A percentile compares a stretch with the other conserved stretches of the same genome.
Conservation (phyloP, 2,888 invertebrate species). For the Dicyrtoma fusca region DNA sequence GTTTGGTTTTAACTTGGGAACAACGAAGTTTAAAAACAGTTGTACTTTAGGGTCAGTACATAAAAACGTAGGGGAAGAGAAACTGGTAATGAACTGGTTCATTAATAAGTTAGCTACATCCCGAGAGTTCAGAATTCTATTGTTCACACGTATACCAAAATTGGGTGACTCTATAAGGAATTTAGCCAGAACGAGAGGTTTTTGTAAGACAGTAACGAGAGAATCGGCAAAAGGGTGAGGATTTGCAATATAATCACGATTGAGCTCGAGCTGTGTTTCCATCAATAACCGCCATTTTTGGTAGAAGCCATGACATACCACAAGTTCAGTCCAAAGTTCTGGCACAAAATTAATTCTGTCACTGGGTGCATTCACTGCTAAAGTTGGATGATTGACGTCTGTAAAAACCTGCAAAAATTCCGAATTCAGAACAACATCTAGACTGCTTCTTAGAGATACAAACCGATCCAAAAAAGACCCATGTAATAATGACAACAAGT, state of each 20-base stretch:
- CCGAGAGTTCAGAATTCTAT: slow-evolving; percentile 7
- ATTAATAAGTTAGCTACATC: slow-evolving; percentile 15
- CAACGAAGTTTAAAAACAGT: slow-evolving; percentile 25
- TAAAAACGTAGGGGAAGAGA: not conserved
- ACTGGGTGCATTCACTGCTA: not conserved
- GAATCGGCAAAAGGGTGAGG: slow-evolving; percentile 31
- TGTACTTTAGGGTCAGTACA: slow-evolving; percentile 19
- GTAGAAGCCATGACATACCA: slow-evolving; percentile 39
- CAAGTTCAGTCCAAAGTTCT: slow-evolving; percentile 33
- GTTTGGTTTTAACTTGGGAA: slow-evolving; percentile 20
- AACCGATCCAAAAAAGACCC: no score
- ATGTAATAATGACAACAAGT: no score
- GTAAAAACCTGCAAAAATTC: slow-evolving; percentile 27
- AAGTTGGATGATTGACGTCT: slow-evolving; percentile 13
- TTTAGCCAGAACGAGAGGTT: slow-evolving; percentile 29
- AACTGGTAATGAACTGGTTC: slow-evolving; percentile 24
- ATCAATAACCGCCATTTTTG: slow-evolving; percentile 40
- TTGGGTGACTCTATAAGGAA: not conserved
- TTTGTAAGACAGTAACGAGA: slow-evolving; percentile 22
- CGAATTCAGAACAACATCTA: not conserved
- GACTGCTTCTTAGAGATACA: no score
- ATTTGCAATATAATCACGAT: slow-evolving; percentile 31
- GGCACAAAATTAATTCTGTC: slow-evolving; percentile 23
- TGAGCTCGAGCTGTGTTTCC: slow-evolving; percentile 28
- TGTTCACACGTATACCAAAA: slow-evolving; percentile 16